Evolutionary conservation across 2,113 vertebrate species (phyloP).

Genomic region (Pardalotus punctatus): DNA sequence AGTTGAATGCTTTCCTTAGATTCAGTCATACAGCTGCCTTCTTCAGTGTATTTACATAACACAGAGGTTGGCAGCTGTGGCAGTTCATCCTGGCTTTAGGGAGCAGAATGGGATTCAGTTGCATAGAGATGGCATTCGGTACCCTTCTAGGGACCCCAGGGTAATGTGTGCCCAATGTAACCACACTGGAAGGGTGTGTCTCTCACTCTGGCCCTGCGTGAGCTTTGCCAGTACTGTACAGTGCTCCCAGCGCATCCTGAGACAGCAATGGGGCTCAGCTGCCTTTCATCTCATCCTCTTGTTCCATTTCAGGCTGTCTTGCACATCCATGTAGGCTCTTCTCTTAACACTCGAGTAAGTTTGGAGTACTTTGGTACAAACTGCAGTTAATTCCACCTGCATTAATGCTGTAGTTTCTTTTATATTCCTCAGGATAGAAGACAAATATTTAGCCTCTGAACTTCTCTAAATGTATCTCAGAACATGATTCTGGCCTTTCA

Average conservation of each 20-base stretch:
- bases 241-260: neutral
- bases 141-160: neutral
- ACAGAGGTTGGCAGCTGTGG: neutral
- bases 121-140: neutral
- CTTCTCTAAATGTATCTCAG: neutral
- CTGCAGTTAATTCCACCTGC: neutral
- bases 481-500: neutral
- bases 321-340: neutral
- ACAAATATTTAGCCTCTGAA: neutral
- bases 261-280: neutral
- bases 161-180: neutral
- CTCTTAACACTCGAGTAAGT: fast-evolving
- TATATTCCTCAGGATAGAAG: neutral
- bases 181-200: neutral
- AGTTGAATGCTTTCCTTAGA: neutral
- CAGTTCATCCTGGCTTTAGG: neutral
- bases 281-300: neutral
- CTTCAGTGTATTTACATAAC: neutral
- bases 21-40: neutral
- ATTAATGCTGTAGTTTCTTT: neutral
- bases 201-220: neutral
- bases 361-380: neutral
- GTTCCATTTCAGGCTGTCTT: neutral
- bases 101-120: neutral
- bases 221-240: neutral